Base-by-base conservation (phyloP, 2,888 invertebrate genomes). In the Agonopterix heracliana region DNA sequence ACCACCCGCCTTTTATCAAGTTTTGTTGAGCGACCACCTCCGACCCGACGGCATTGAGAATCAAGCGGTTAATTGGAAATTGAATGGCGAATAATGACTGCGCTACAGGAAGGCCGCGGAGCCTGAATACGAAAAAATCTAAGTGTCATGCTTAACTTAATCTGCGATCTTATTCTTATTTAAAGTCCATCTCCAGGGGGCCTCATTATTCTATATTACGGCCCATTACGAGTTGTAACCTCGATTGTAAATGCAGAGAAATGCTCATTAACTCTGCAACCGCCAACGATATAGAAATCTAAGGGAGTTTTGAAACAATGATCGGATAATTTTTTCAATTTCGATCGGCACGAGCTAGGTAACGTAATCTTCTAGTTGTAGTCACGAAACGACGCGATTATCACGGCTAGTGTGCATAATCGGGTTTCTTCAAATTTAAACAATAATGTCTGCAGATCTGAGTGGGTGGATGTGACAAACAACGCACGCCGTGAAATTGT, bases 31-130 rank as follows among this genome's bases (percentile, higher is more conserved):
- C 64, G 69, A 67, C 64, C 81, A 78, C 82, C 82, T 73, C 78
- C 81, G 83, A 79, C 73, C 80, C 71, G 74, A 69, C 80, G 88
- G 84, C 88, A 88, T 88, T 88, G 87, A 88, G 77, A 83, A 78
- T 80, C 74, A 78, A 80, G 75, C 84, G 82, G 78, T 83, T 87
- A 86, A 88, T 87, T 86, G 85, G 83, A 85, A 88, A 88, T 81
- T 86, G 78, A 81, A 80, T 78, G 83, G 79, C 78, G 73, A 78
- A 76, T 81, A 84, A 78, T 74, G 73, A 71, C 72, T 67, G 66
- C 78, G 70, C 69, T 74, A 72, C 81, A 74, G 78, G 81, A 84
- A 84, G 86, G 87, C 86, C 86, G 79, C 73, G 70, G 59, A 66
- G 75, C 74, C 83, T 76, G 73, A 75, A 74, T 76, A 73, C 70